Conservation (phyloP, 2,113 vertebrate genomes). For the Callithrix jacchus region DNA sequence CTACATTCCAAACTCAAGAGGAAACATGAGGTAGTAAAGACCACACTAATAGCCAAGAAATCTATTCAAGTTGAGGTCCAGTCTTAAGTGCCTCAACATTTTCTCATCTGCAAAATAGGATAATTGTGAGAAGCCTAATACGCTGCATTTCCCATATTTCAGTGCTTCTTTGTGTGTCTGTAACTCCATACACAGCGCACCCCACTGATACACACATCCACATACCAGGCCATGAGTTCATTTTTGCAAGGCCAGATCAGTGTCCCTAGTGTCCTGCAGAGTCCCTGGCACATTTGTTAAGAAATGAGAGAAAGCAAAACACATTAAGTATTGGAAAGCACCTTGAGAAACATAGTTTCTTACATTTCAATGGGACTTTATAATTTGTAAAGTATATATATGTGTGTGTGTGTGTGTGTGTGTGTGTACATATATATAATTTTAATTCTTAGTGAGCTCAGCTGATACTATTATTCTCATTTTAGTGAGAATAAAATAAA, state of each 20-base stretch:
- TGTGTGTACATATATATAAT: background rate
- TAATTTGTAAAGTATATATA: background rate
- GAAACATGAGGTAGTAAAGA: background rate
- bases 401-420: no score
- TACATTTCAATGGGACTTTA: background rate
- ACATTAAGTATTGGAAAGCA: background rate
- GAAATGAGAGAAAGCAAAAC: background rate
- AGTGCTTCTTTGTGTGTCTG: background rate
- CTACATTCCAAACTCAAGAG: background rate
- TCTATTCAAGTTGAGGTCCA: background rate
- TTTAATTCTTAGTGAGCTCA: background rate
- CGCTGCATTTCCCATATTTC: background rate
- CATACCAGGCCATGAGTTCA: background rate
- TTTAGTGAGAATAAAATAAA: background rate
- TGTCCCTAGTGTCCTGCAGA: background rate
- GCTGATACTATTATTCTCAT: background rate
- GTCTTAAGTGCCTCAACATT: background rate
- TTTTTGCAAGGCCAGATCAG: background rate
- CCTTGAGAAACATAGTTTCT: conserved; percentile 3
- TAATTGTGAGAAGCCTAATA: background rate
- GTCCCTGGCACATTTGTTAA: background rate
- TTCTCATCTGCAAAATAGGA: background rate
- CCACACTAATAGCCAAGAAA: background rate
- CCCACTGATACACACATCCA: background rate
- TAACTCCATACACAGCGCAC: background rate